Conservation (phyloP, 2,888 invertebrate species). For the Lypha dubia region DNA sequence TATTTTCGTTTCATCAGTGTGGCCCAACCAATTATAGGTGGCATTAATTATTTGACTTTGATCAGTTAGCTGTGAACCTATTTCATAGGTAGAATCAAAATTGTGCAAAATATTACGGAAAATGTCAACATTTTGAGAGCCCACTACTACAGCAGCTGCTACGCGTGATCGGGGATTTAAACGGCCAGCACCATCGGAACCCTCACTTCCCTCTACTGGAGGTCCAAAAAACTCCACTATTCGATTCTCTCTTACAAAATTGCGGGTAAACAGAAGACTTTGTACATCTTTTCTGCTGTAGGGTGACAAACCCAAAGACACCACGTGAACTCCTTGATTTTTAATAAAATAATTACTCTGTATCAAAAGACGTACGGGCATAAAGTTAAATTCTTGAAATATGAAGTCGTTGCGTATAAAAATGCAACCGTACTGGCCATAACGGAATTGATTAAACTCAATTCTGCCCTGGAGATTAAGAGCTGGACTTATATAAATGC, state of each 20-base stretch:
- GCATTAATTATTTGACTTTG: slow-evolving; percentile 97
- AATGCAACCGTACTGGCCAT: slow-evolving; percentile 92
- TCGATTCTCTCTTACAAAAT: slow-evolving; percentile 93
- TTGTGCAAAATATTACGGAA: slow-evolving; percentile 96
- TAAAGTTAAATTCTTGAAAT: slow-evolving; percentile 90
- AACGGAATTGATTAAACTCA: slow-evolving; percentile 94
- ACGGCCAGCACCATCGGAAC: slow-evolving; percentile 85
- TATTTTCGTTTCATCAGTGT: slow-evolving; percentile 88
- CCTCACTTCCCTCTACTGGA: slow-evolving; percentile 82
- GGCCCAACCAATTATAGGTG: slow-evolving; percentile 96
- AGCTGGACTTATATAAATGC: slow-evolving; percentile 91
- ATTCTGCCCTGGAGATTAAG: slow-evolving; percentile 90
- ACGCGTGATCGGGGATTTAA: slow-evolving; percentile 95
- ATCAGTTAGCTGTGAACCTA: slow-evolving; percentile 97
- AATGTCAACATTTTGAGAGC: slow-evolving; percentile 94
- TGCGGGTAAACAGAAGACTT: slow-evolving; percentile 92
- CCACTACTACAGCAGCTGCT: slow-evolving; percentile 95
- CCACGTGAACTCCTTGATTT: slow-evolving; percentile 95
- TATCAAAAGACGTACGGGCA: slow-evolving; percentile 89
- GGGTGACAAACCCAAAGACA: slow-evolving; percentile 93
- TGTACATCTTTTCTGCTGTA: slow-evolving; percentile 93
- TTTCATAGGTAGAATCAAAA: slow-evolving; percentile 94
- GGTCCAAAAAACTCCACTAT: slow-evolving; percentile 93
- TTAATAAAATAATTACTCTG: slow-evolving; percentile 95
- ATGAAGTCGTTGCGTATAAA: slow-evolving; percentile 89